A percentile compares a stretch with the other conserved stretches of the same genome.
Evolutionary conservation across 2,797 vertebrate genomes (phyloP).

Genomic region (Peromyscus aztecus): DNA sequence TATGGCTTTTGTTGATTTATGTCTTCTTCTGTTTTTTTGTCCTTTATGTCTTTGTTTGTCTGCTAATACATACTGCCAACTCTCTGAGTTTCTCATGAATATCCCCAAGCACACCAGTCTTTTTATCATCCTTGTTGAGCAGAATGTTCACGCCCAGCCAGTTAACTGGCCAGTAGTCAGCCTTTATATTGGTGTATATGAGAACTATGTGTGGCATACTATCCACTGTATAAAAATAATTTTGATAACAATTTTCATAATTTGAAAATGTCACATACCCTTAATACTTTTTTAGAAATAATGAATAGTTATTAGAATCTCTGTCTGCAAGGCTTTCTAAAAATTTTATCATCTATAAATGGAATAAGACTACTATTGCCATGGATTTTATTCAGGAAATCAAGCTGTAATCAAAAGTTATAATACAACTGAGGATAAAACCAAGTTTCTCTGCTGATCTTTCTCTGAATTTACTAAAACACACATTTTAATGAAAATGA

Average conservation of each 20-base stretch:
- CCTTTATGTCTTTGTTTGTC: constrained; percentile 14
- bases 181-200: neutral
- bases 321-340: constrained; percentile 20
- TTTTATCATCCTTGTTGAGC: constrained; percentile 44
- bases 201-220: neutral
- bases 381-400: constrained; percentile 51
- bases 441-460: neutral
- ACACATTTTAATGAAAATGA: constrained; percentile 60
- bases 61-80: neutral
- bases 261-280: constrained; percentile 23
- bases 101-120: neutral
- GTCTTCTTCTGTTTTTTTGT: neutral
- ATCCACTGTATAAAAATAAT: constrained; percentile 44
- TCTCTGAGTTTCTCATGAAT: constrained; percentile 37
- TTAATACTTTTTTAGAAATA: constrained; percentile 57
- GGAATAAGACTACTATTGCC: constrained; percentile 2
- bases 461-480: constrained; percentile 53
- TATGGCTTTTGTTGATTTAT: neutral
- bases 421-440: constrained; percentile 38
- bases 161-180: constrained; percentile 17
- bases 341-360: constrained; percentile 49
- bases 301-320: constrained; percentile 49
- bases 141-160: neutral
- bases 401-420: constrained; percentile 42
- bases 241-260: constrained; percentile 50